Evolutionary conservation across 1,140 invertebrate genomes (phyloP), one percentile per base, ranked within the genome.

Genomic region (Globodera ellingtonae): DNA sequence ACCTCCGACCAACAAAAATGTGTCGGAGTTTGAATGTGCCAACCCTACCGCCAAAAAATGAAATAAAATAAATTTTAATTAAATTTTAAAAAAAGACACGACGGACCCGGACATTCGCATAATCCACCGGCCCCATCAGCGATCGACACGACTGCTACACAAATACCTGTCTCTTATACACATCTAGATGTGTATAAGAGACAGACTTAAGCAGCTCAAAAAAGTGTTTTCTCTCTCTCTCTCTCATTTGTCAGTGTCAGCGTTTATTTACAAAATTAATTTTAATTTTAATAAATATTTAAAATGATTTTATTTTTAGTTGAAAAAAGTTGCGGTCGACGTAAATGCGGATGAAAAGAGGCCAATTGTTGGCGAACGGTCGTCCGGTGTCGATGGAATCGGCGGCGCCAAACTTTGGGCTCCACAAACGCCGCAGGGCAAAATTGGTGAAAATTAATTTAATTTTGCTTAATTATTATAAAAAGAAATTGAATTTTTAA

Each of bases 51-150:
- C 35, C 1, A 18, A 62, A 62, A 62, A 62, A 18, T 62, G 56
- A 3, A 35, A 35, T 35, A 62, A 62, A 18, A 18, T 62, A 62
- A 15, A 62, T 21, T 62, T 21, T 21, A 62, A 62, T 18, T 18
- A n/a, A 62, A 62, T 18, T 6, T 35, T 35, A 35, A 35, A 35
- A 35, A 3, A 35, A 62, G 56, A 62, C 18, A 62, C 56, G 15
- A 62, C 56, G 56, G 56, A 62, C 56, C 13, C 56, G 56, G 56
- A 62, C 56, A 62, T 62, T 62, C 56, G 56, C 56, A 62, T 62
- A 6, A 62, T 15, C 18, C 56, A 62, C 56, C 56, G 56, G 15
- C 56, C 56, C 5, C 56, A 62, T 6, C 56, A 62, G 56, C 56
- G 56, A 62, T 62, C 56, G 56, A 62, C 56, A 18, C 56, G 56